These are phyloP conservation scores for Chauna torquata DNA, from an alignment of 2,113 vertebrate species.

Conservation along the genomic window DNA sequence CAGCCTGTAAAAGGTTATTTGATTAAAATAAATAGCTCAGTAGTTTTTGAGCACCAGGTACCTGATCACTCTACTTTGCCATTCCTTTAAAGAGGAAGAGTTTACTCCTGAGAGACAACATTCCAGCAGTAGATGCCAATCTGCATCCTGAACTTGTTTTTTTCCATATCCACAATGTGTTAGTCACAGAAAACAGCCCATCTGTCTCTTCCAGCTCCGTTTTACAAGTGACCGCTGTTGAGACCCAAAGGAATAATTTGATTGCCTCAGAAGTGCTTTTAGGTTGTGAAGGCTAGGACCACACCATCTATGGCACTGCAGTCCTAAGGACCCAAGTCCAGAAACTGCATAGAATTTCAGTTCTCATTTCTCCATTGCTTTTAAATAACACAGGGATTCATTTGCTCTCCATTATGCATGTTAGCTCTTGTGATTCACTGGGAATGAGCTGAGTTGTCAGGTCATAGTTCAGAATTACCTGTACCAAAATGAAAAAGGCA, in stretches of 20 bases:
- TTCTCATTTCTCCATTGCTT: rapidly evolving
- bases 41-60: background rate
- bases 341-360: too few species aligned
- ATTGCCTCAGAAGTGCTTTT: background rate
- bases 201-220: rapidly evolving
- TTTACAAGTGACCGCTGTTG: background rate
- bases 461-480: background rate
- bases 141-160: background rate
- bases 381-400: rapidly evolving
- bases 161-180: rapidly evolving
- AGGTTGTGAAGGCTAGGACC: background rate
- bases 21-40: background rate
- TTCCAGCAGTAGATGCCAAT: background rate
- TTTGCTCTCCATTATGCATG: rapidly evolving
- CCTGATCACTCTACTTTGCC: background rate
- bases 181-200: background rate
- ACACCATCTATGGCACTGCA: rapidly evolving
- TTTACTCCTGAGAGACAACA: background rate
- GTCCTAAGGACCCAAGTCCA: background rate
- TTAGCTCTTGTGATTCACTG: background rate
- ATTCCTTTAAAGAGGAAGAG: background rate
- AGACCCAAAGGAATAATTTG: background rate
- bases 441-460: background rate
- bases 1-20: background rate
- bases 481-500: background rate